Evolutionary conservation across 2,888 invertebrate species (phyloP), one percentile per base, ranked within the genome.

Genomic region (Melanophora roralis): DNA sequence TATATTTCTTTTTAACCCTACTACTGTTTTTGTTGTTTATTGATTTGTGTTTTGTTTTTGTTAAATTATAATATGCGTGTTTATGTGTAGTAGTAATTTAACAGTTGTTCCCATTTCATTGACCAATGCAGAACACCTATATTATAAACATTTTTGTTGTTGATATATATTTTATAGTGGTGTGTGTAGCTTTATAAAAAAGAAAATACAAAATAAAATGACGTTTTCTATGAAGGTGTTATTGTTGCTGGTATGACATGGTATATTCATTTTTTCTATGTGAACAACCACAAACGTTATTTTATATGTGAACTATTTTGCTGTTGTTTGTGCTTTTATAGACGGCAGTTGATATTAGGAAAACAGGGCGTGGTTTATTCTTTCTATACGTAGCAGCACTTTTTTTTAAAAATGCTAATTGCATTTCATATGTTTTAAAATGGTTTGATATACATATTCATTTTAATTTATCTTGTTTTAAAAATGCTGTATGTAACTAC

Each of bases 61-160:
- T 27, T 3, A 27, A 6, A 6, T 5, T 5, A 27, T 27, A 27
- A 6, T 53, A n/a, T 49, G 62, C 53, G 45, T 51, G 72, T 2
- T 19, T 40, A 14, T 57, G 19, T 69, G 23, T 69, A 38, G 16
- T 23, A 0, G 21, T 40, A 55, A 45, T 32, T n/a, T 23, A 67
- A 57, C 65, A 83, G 82, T 60, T 86, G 86, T 84, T 86, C 85
- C 86, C 88, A 85, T 85, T 88, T 84, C 85, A 86, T 85, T 88
- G 88, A 88, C 88, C 88, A 88, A 88, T 88, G 86, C 88, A 88
- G 88, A 86, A 84, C 88, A 88, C 62, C 76, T 43, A 16, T 64
- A 62, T 65, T 73, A 23, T 36, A 53, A 38, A 8, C 36, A 27
- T 40, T 6, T 3, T 62, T 51, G 27, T 23, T 64, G 32, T 78